Conservation (phyloP, 2,113 vertebrate species). For the Micromys minutus region DNA sequence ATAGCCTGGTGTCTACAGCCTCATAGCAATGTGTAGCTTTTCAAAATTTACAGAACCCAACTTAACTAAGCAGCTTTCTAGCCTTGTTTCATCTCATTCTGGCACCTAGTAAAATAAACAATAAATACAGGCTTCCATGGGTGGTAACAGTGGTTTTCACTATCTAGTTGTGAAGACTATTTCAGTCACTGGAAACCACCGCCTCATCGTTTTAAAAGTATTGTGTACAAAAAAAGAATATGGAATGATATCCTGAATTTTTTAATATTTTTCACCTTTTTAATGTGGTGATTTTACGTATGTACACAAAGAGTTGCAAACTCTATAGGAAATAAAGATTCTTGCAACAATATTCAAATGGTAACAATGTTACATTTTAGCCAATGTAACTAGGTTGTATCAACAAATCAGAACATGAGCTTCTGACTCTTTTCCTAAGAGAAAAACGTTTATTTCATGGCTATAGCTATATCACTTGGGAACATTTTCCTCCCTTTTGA, state of each 20-base stretch:
- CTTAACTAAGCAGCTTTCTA: neutral
- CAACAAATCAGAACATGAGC: neutral
- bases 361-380: neutral
- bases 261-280: no score
- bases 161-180: slow-evolving; percentile 8
- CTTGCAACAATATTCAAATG: neutral
- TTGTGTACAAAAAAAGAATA: neutral
- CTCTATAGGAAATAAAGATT: slow-evolving; percentile 17
- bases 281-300: no score
- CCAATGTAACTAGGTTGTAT: neutral
- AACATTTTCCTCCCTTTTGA: slow-evolving; percentile 33
- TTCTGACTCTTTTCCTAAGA: slow-evolving; percentile 5
- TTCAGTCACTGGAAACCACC: slow-evolving; percentile 6
- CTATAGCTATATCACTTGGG: slow-evolving; percentile 15
- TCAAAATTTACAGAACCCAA: slow-evolving; percentile 44
- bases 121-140: neutral
- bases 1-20: neutral
- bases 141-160: neutral
- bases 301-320: neutral
- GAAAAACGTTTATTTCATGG: slow-evolving; percentile 21
- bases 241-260: neutral
- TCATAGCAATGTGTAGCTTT: neutral
- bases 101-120: neutral
- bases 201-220: neutral
- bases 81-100: neutral